Evolutionary conservation across 2,113 vertebrate species (phyloP).

Genomic region (Cinclus cinclus): DNA sequence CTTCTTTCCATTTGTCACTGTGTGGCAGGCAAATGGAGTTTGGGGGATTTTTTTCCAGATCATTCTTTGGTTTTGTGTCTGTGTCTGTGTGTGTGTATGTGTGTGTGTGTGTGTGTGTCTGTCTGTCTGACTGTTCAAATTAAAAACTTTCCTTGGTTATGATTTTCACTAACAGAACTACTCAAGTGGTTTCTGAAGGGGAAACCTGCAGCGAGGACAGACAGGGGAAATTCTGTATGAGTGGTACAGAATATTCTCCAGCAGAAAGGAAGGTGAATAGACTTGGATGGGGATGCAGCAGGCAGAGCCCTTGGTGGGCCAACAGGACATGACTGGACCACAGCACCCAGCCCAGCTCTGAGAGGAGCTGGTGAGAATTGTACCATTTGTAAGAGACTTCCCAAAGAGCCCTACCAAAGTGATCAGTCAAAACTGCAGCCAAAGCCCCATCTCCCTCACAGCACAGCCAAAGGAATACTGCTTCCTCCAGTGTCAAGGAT

Average conservation of each 20-base stretch:
- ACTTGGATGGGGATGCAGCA: neutral
- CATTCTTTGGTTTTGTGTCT: neutral
- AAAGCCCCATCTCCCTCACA: rapidly evolving
- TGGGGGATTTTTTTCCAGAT: slow-evolving; percentile 51
- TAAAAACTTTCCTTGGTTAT: neutral
- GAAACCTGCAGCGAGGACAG: neutral
- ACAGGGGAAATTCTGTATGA: neutral
- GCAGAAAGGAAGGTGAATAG: neutral
- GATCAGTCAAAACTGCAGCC: neutral
- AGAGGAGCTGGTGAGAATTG: neutral
- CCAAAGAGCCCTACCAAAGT: neutral
- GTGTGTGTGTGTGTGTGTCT: neutral
- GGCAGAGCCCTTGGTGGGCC: neutral
- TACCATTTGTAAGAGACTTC: neutral
- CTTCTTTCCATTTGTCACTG: slow-evolving; percentile 53
- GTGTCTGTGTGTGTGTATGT: neutral
- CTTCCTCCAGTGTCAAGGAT: neutral
- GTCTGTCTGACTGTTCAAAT: neutral
- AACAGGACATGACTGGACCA: neutral
- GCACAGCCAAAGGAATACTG: neutral
- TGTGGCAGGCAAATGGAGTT: neutral
- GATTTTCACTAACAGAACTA: neutral
- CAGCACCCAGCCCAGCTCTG: rapidly evolving
- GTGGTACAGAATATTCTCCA: neutral
- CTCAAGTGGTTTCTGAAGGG: neutral